Percentiles rank a stretch among this genome's conserved stretches.
Evolutionary conservation across 2,113 vertebrate species (phyloP).

Genomic region (Apteryx owenii): DNA sequence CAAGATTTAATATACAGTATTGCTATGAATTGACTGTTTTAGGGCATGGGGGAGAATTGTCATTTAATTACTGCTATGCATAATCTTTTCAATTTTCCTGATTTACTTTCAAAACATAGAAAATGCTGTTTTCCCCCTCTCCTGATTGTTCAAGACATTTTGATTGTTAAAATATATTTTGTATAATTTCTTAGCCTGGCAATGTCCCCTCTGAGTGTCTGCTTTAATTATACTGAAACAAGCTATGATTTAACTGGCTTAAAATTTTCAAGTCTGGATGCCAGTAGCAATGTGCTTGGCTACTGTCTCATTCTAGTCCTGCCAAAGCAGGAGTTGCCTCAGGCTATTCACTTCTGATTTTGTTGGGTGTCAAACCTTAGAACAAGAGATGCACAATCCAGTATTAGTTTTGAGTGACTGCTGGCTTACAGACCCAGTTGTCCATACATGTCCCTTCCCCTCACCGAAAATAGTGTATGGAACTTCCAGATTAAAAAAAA

Average conservation of each 20-base stretch:
- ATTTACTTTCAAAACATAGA: constrained; percentile 2
- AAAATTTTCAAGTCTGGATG: constrained; percentile 43
- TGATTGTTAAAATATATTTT: constrained; percentile 61
- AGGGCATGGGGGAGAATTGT: neutral
- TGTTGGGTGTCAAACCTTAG: neutral
- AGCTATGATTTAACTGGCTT: constrained; percentile 51
- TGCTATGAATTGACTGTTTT: neutral
- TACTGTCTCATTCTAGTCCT: neutral
- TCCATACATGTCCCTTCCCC: neutral
- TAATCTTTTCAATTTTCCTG: neutral
- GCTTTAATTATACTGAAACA: constrained; percentile 48
- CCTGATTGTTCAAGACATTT: neutral
- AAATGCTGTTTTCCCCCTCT: neutral
- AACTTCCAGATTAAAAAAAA: neutral
- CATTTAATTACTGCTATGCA: neutral
- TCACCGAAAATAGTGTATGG: neutral
- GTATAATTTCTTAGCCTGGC: constrained; percentile 59
- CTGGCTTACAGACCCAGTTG: neutral
- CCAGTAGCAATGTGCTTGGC: constrained; percentile 50
- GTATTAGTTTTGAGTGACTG: neutral
- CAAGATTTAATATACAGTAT: neutral
- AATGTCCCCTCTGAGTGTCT: constrained; percentile 46
- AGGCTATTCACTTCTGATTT: constrained; percentile 19
- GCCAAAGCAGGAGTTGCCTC: constrained; percentile 37
- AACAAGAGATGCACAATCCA: neutral